Percentiles rank a stretch among this genome's conserved stretches.
phyloP scores from a whole-genome alignment of 1,140 invertebrate genomes.

The Diachasmimorpha longicaudata region DNA sequence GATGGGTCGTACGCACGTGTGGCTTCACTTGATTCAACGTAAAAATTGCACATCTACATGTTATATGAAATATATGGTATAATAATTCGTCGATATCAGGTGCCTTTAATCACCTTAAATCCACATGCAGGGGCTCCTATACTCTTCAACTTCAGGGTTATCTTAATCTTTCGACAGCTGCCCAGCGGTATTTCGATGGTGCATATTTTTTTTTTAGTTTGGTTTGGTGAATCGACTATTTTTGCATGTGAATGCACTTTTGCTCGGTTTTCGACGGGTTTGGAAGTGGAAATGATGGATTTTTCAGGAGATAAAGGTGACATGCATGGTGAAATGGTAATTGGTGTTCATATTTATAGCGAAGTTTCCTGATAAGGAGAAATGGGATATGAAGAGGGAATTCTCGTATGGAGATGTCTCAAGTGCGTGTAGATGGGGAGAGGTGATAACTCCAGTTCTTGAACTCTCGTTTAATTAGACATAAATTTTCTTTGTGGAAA shows the following conservation, averaged over 20 bases:
- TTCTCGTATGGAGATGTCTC: not conserved
- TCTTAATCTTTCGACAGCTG: conserved; percentile 65
- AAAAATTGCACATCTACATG: conserved; percentile 42
- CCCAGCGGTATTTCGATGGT: conserved; percentile 56
- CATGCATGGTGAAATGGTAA: not conserved
- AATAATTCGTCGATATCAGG: conserved; percentile 63
- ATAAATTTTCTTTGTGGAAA: not conserved
- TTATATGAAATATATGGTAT: conserved; percentile 56
- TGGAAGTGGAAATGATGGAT: not conserved
- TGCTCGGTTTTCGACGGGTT: not conserved
- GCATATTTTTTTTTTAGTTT: conserved; percentile 13
- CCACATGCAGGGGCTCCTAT: conserved; percentile 50
- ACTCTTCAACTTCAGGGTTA: conserved; percentile 60
- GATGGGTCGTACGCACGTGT: not conserved
- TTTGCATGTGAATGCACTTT: not conserved
- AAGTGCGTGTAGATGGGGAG: not conserved
- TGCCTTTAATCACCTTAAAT: conserved; percentile 65
- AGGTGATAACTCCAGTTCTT: no score
- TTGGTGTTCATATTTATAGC: not conserved
- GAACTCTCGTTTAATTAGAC: no score
- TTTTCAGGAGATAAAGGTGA: not conserved
- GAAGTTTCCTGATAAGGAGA: not conserved
- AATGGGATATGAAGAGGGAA: not conserved
- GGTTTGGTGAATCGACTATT: conserved; percentile 11
- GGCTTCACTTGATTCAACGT: not conserved